Percentiles rank a stretch among this genome's conserved stretches.
Conservation (phyloP, 2,113 vertebrate genomes). For the Nothocercus nigrocapillus region DNA sequence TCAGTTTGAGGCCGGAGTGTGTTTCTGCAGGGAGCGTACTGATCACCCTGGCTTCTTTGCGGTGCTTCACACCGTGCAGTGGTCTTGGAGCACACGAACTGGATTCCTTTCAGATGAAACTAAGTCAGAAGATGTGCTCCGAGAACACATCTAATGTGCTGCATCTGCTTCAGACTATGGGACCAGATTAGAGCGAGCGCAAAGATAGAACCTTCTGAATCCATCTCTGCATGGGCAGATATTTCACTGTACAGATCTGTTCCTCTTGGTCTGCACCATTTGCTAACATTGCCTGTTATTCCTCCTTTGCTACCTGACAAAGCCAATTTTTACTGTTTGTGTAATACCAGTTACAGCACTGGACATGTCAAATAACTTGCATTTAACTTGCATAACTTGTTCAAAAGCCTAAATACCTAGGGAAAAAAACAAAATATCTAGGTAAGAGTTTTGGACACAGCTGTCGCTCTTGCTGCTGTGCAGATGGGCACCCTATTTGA, state of each 20-base stretch:
- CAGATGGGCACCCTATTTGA: neutral
- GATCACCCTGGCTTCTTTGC: conserved; percentile 9
- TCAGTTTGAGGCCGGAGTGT: neutral
- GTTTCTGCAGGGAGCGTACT: neutral
- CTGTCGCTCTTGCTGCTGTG: neutral
- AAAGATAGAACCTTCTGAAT: conserved; percentile 5
- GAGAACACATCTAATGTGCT: conserved; percentile 41
- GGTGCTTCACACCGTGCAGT: neutral
- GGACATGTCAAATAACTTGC: neutral
- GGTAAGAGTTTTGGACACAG: neutral
- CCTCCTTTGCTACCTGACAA: neutral
- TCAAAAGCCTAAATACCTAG: neutral
- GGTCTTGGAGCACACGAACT: conserved; percentile 14
- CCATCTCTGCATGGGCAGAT: neutral
- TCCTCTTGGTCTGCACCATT: neutral
- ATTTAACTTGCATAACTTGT: neutral
- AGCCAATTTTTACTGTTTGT: neutral
- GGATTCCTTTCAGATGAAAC: conserved; percentile 53
- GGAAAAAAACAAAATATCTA: neutral
- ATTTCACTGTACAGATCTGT: neutral
- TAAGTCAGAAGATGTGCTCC: conserved; percentile 50
- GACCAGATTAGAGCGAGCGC: neutral
- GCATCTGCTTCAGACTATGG: conserved; percentile 42
- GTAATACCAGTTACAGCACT: neutral
- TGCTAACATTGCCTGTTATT: neutral